phyloP scores from a whole-genome alignment of 2,888 invertebrate genomes.

The Ectemnius lituratus region DNA sequence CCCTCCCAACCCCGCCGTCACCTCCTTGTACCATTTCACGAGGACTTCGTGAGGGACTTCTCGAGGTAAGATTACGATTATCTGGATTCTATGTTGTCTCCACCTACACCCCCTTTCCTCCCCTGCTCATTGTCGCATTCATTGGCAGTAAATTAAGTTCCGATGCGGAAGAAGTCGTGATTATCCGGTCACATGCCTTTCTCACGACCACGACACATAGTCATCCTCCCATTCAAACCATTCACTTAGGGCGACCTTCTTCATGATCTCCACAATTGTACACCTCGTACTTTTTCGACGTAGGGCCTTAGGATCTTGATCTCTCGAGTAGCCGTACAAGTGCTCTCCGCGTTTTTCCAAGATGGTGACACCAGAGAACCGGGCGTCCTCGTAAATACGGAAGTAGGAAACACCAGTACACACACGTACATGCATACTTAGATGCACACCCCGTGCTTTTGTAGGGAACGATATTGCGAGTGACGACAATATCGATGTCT shows the following conservation, averaged over 20 bases:
- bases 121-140: background rate
- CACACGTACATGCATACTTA: slow-evolving; percentile 29
- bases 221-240: too few species aligned
- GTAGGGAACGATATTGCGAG: slow-evolving; percentile 39
- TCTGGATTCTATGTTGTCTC: slow-evolving; percentile 50
- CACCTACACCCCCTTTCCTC: background rate
- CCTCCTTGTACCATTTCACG: slow-evolving; percentile 36
- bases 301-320: too few species aligned
- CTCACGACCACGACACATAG: too few species aligned
- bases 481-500: slow-evolving; percentile 40
- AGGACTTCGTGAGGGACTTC: slow-evolving; percentile 48
- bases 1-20: background rate
- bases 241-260: too few species aligned
- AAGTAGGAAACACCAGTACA: slow-evolving; percentile 35
- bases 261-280: slow-evolving; percentile 27
- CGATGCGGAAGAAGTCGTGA: background rate
- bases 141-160: slow-evolving; percentile 7
- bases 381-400: slow-evolving; percentile 36
- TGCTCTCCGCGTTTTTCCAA: slow-evolving; percentile 8
- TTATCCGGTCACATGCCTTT: too few species aligned
- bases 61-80: slow-evolving; percentile 56
- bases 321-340: background rate
- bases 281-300: slow-evolving; percentile 4
- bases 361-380: slow-evolving; percentile 13
- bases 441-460: slow-evolving; percentile 50